Conservation (phyloP, 2,888 invertebrate species). For the Zeuzera pyrina region DNA sequence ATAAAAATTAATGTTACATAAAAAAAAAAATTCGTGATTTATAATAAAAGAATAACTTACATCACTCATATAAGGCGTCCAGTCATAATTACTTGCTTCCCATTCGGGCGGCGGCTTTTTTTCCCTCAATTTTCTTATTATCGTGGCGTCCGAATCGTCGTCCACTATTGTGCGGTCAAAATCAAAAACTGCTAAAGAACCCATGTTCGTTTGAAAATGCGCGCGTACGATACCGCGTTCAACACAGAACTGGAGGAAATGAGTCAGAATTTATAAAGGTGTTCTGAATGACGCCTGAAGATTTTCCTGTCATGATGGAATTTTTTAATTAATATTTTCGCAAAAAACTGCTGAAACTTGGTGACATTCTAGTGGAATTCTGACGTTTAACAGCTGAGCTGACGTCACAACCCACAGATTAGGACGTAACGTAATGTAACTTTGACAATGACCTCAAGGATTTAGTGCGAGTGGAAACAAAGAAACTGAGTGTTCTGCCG, state of each 20-base stretch:
- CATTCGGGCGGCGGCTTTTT: conserved; percentile 56
- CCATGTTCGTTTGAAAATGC: conserved; percentile 30
- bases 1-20: neutral
- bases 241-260: conserved; percentile 23
- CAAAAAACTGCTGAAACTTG: neutral
- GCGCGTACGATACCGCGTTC: neutral
- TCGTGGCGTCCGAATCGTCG: conserved; percentile 58
- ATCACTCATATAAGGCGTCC: conserved; percentile 66
- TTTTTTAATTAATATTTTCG: conserved; percentile 18
- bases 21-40: neutral
- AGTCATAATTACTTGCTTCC: conserved; percentile 46
- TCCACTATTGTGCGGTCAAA: conserved; percentile 61
- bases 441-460: too few relatives aligned
- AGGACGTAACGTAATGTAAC: too few relatives aligned
- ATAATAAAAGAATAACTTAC: conserved; percentile 31
- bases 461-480: too few relatives aligned
- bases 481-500: too few relatives aligned
- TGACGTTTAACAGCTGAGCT: conserved; percentile 1
- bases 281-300: conserved; percentile 9
- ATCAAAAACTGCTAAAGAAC: conserved; percentile 55
- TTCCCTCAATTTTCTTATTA: conserved; percentile 51
- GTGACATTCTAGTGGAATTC: neutral
- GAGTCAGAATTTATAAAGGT: conserved; percentile 8
- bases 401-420: neutral
- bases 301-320: conserved; percentile 17